Base-by-base conservation (phyloP, 2,797 vertebrate genomes). In the Spinus olivaceus region DNA sequence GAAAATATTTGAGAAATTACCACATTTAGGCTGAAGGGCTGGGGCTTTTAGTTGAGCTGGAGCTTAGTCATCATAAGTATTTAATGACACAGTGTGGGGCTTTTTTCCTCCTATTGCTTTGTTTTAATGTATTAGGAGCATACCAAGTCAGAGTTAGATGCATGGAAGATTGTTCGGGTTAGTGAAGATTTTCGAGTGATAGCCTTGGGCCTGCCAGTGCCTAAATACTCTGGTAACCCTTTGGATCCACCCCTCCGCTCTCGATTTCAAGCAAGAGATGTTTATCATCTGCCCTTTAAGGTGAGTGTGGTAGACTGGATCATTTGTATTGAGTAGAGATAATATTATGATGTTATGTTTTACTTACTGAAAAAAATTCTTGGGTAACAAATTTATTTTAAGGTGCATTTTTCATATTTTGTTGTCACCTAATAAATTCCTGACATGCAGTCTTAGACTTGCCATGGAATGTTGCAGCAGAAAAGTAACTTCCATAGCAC, bases 141-240 rank as follows among this genome's bases (percentile, higher is more conserved):
- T 94, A 98, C 98, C 37, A 99, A 98, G 97, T 98, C 98, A 83
- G 98, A 99, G 90, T 88, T 99, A 96, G 98, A 99, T 76, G 94
- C 97, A 13, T 99, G 99, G 99, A 99, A 99, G 96, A 99, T 99
- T 69, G 98, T 99, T 86, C 98, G 99, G 4, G 99, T 99, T 25
- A 99, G 99, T 81, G 99, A 99, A 97, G 98, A 99, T 97, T 99
- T 99, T 92, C 98, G 99, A 92, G 99, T 99, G 92, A 99, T 99
- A 56, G 99, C 99, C 15, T 97, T 99, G 53, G 99, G 99, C 18
- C 98, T 99, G 74, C 99, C 99, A 10, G 99, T 99, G 60, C 99
- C 99, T 32, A 98, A 98, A 81, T 99, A 99, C 88, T 98, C 98
- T 84, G 99, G 99, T 66, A 99, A 99, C 93, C 98, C 99, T 8